These are phyloP conservation scores for Phaonia tiefii DNA, from an alignment of 2,888 invertebrate genomes.

Conservation along the genomic window DNA sequence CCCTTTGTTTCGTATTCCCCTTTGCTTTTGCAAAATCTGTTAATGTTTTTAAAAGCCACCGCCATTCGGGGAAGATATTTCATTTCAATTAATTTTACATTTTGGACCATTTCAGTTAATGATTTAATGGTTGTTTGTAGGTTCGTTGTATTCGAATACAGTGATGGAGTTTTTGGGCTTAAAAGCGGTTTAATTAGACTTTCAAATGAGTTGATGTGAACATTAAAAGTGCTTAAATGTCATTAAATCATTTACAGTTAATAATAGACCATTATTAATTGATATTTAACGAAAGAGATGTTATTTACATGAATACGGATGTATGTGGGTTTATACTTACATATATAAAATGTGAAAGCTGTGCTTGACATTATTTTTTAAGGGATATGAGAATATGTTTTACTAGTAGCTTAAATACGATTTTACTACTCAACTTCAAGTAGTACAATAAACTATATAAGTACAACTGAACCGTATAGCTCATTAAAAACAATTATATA, in stretches of 20 bases:
- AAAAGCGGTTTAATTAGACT: conserved; percentile 9
- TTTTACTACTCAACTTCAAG: too few species aligned
- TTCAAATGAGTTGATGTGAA: conserved; percentile 15
- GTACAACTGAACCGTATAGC: too few species aligned
- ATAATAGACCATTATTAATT: conserved; percentile 1
- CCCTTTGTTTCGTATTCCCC: not conserved
- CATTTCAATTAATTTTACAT: conserved; percentile 51
- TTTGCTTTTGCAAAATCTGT: conserved; percentile 2
- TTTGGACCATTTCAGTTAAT: conserved; percentile 25
- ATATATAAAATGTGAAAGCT: too few species aligned
- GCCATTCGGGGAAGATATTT: conserved; percentile 11
- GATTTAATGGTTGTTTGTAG: conserved; percentile 26
- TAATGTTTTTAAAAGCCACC: not conserved
- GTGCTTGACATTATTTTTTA: too few species aligned
- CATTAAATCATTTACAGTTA: conserved; percentile 36
- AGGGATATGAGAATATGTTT: too few species aligned
- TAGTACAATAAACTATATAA: too few species aligned
- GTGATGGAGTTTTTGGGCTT: not conserved
- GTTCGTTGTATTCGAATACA: not conserved
- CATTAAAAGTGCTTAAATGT: conserved; percentile 11
- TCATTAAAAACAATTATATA: too few species aligned
- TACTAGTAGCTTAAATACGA: too few species aligned
- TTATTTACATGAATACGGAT: too few species aligned
- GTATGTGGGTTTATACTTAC: too few species aligned
- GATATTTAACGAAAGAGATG: too few species aligned